phyloP scores from a whole-genome alignment of 2,888 invertebrate genomes.

The Odontothrips loti region DNA sequence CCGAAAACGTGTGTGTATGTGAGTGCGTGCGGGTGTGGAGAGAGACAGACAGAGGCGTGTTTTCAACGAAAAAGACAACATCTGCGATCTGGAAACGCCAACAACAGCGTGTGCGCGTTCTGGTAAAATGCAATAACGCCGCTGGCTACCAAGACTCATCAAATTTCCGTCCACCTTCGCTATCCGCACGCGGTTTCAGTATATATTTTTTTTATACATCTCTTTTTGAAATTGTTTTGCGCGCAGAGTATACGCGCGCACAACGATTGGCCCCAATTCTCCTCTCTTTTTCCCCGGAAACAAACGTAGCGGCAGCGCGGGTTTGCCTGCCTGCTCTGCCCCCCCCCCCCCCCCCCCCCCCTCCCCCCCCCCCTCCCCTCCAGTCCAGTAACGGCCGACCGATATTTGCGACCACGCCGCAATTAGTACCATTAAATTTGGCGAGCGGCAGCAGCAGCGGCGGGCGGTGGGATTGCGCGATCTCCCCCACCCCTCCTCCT shows the following conservation, averaged over 20 bases:
- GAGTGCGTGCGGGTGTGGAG: no score
- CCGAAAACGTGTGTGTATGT: no score
- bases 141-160: no score
- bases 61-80: no score
- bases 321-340: neutral
- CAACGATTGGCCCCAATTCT: neutral
- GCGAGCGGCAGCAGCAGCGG: neutral
- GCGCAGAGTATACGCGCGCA: no score
- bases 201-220: neutral
- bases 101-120: no score
- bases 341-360: neutral
- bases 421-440: conserved; percentile 27
- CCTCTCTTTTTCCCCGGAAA: neutral
- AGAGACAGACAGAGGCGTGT: no score
- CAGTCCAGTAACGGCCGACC: conserved; percentile 15
- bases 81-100: no score
- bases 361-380: neutral
- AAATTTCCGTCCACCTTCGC: no score
- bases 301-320: neutral
- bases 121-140: no score
- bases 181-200: neutral
- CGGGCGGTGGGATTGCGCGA: neutral
- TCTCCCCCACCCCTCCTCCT: neutral
- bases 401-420: conserved; percentile 21
- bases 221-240: neutral